Conservation (phyloP, 2,797 vertebrate species). For the Sebastes kiyomatsui region DNA sequence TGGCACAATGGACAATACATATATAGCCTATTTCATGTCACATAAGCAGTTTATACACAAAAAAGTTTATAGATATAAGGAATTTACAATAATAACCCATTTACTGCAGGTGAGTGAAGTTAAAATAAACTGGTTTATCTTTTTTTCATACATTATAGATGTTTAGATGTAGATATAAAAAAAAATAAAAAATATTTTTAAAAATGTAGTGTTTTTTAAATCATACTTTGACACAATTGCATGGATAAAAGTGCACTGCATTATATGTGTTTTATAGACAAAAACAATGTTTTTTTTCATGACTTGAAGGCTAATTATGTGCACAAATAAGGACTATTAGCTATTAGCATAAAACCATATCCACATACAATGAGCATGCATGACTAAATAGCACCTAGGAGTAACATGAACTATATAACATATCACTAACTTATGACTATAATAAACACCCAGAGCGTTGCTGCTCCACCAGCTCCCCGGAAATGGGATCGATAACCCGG, state of each 20-base stretch:
- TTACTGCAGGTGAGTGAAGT: neutral
- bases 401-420: neutral
- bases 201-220: too few relatives aligned
- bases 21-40: neutral
- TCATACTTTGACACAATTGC: neutral
- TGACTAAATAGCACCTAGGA: neutral
- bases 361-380: neutral
- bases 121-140: neutral
- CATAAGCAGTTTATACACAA: neutral
- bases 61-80: slow-evolving; percentile 7
- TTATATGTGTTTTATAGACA: neutral
- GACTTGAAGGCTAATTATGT: neutral
- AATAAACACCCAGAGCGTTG: neutral
- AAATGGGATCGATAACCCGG: slow-evolving; percentile 10
- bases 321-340: neutral
- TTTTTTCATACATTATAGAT: neutral
- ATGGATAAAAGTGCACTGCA: neutral
- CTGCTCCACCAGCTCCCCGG: neutral
- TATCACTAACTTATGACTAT: neutral
- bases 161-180: neutral
- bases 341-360: neutral
- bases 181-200: too few relatives aligned
- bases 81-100: neutral
- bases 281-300: neutral
- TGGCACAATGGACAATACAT: slow-evolving; percentile 27